These are phyloP conservation scores for Patella ulyssiponensis DNA, from an alignment of 2,888 invertebrate species.

Conservation along the genomic window DNA sequence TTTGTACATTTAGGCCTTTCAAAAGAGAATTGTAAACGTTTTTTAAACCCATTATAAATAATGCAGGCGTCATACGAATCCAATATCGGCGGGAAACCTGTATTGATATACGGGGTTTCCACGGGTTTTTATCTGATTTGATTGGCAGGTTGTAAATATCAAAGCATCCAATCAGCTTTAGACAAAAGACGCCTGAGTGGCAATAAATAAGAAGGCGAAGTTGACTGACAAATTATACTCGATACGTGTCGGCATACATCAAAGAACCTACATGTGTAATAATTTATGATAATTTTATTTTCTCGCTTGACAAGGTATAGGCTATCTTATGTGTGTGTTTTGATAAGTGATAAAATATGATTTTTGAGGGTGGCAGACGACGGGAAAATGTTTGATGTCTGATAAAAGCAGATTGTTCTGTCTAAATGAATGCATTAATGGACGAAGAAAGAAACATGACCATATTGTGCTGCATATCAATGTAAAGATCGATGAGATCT, in stretches of 20 bases:
- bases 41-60: too few relatives aligned
- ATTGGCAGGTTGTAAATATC: slow-evolving; percentile 5
- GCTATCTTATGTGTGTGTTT: background rate
- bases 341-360: slow-evolving; percentile 11
- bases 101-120: background rate
- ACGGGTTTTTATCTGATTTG: background rate
- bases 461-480: too few relatives aligned
- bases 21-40: too few relatives aligned
- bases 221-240: background rate
- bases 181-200: background rate
- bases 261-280: background rate
- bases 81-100: background rate
- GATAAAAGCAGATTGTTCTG: too few relatives aligned
- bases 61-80: too few relatives aligned
- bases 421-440: too few relatives aligned
- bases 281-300: slow-evolving; percentile 5
- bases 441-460: too few relatives aligned
- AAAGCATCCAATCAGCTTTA: slow-evolving; percentile 2
- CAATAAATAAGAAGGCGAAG: background rate
- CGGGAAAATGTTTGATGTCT: too few relatives aligned
- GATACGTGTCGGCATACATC: background rate
- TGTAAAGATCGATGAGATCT: too few relatives aligned
- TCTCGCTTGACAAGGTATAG: background rate
- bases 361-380: background rate
- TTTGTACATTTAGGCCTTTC: too few relatives aligned